These are phyloP conservation scores for Falco rusticolus DNA, from an alignment of 2,797 vertebrate genomes.

Conservation along the genomic window DNA sequence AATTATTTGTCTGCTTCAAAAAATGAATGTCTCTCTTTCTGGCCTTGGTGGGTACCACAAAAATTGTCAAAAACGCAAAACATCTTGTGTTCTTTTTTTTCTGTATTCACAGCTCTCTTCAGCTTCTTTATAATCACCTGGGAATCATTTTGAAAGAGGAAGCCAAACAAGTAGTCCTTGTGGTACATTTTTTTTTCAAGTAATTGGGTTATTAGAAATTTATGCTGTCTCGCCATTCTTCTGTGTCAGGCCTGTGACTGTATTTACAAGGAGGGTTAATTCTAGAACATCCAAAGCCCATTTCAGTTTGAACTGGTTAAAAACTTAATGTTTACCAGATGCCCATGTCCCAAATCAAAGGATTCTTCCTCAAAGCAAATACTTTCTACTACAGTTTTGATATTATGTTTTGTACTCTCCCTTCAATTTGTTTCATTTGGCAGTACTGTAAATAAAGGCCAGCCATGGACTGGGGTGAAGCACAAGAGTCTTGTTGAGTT, in stretches of 20 bases:
- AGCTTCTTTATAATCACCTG: background rate
- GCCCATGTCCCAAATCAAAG: background rate
- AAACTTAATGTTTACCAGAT: background rate
- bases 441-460: background rate
- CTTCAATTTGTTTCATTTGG: constrained; percentile 10
- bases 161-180: background rate
- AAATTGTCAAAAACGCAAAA: background rate
- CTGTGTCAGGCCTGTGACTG: background rate
- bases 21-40: background rate
- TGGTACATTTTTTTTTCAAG: background rate
- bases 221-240: background rate
- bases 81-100: background rate
- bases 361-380: background rate
- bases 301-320: background rate
- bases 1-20: background rate
- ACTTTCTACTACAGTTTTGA: background rate
- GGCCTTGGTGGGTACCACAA: background rate
- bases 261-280: background rate
- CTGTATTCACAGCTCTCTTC: background rate
- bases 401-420: background rate
- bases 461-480: background rate
- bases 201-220: background rate
- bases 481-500: background rate
- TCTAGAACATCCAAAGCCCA: background rate
- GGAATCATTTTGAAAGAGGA: background rate